A percentile compares a stretch with the other conserved stretches of the same genome.
Evolutionary conservation across 2,113 vertebrate species (phyloP).

Genomic region (Gadus chalcogrammus): DNA sequence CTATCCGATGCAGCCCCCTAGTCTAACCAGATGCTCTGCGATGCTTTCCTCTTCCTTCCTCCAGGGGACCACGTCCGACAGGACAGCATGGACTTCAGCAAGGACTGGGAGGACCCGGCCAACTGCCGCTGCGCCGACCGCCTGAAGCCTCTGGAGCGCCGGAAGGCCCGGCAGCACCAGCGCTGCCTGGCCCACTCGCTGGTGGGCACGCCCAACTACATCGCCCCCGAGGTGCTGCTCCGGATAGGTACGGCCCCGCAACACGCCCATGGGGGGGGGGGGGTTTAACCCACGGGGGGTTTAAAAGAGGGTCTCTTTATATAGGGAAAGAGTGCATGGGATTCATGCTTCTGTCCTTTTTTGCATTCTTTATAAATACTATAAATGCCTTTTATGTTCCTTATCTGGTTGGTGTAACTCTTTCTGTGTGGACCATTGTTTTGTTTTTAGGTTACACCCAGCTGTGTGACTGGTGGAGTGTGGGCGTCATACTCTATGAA

Average conservation of each 20-base stretch:
- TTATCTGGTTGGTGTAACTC: background rate
- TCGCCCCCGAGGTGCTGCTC: conserved; percentile 93
- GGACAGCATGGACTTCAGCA: conserved; percentile 99
- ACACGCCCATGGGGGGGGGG: too few species aligned
- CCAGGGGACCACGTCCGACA: conserved; percentile 92
- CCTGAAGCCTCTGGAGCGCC: conserved; percentile 88
- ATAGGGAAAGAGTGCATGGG: too few species aligned
- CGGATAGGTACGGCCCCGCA: conserved; percentile 79
- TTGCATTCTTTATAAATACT: too few species aligned
- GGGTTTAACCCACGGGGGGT: too few species aligned
- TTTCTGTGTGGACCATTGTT: background rate
- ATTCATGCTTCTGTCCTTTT: too few species aligned
- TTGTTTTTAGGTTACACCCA: conserved; percentile 84
- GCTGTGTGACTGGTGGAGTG: conserved; percentile 98
- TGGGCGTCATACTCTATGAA: conserved; percentile 97
- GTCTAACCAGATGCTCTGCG: background rate
- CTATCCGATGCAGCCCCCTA: too few species aligned
- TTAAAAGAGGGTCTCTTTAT: too few species aligned
- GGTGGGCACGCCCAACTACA: conserved; percentile 97
- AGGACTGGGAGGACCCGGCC: conserved; percentile 88
- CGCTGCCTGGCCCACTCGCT: conserved; percentile 95
- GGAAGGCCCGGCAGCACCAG: conserved; percentile 94
- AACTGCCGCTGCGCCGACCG: conserved; percentile 91
- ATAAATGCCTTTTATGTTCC: background rate
- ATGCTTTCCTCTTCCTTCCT: background rate